These are phyloP conservation scores for Sminthurides aquaticus DNA, from an alignment of 2,888 invertebrate species.

Conservation along the genomic window DNA sequence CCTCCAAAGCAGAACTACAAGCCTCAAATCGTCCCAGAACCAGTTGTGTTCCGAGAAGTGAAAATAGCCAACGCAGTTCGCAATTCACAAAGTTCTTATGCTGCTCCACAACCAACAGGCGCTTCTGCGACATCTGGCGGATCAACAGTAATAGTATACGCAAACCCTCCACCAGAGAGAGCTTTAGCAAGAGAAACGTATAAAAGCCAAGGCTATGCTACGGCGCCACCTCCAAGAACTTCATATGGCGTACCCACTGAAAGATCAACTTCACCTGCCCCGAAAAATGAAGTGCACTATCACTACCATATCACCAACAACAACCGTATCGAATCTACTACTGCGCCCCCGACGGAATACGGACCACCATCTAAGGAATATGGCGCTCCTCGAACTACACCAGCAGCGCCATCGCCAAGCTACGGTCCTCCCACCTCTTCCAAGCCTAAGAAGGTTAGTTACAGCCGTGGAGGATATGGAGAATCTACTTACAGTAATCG, in stretches of 20 bases:
- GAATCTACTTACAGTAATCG: background rate
- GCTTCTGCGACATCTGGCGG: conserved; percentile 36
- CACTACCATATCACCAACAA: conserved; percentile 33
- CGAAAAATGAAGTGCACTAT: conserved; percentile 37
- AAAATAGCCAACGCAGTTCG: conserved; percentile 9
- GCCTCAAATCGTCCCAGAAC: background rate
- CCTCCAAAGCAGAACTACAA: background rate
- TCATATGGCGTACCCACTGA: conserved; percentile 4
- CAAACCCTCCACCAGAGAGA: conserved; percentile 21
- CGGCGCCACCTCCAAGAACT: conserved; percentile 13
- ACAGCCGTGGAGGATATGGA: background rate
- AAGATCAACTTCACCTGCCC: background rate
- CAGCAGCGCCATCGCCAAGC: background rate
- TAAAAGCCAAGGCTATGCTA: background rate
- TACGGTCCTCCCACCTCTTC: conserved; percentile 10
- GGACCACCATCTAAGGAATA: conserved; percentile 8
- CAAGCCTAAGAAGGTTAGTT: background rate
- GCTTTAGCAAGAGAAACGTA: background rate
- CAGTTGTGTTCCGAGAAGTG: background rate
- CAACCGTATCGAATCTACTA: background rate
- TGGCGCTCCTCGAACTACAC: background rate
- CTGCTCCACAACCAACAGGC: conserved; percentile 10
- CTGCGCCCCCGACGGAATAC: background rate
- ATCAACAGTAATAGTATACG: conserved; percentile 37
- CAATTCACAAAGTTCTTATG: background rate